Conservation (phyloP, 2,113 vertebrate species). For the Percopsis transmontana region DNA sequence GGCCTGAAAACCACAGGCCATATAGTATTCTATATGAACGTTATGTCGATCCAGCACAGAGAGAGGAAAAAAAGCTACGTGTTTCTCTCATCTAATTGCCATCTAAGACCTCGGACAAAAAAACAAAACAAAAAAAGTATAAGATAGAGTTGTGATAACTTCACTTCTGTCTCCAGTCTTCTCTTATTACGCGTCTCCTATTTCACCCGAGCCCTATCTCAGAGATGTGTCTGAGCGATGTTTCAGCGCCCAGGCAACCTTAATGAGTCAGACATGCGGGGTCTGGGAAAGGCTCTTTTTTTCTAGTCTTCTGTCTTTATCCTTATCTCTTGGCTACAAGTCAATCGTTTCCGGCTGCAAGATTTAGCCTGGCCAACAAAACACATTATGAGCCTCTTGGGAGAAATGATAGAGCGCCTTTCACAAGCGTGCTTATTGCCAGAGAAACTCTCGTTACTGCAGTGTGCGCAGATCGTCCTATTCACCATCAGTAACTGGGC, state of each 20-base stretch:
- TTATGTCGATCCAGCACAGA: no score
- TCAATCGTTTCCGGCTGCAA: conserved; percentile 42
- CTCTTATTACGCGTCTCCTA: conserved; percentile 33
- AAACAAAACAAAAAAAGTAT: conserved; percentile 21
- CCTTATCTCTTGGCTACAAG: conserved; percentile 44
- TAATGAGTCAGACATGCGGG: conserved; percentile 52
- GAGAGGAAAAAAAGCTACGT: conserved; percentile 9
- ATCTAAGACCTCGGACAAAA: conserved; percentile 39
- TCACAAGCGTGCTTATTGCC: conserved; percentile 8
- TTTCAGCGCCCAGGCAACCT: conserved; percentile 34
- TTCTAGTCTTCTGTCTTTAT: conserved; percentile 21
- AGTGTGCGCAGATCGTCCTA: conserved; percentile 12
- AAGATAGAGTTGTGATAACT: conserved; percentile 36
- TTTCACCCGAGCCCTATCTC: conserved; percentile 48
- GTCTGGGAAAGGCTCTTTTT: conserved; percentile 35
- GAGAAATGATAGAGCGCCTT: conserved; percentile 29
- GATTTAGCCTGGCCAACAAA: conserved; percentile 46
- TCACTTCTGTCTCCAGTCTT: conserved; percentile 38
- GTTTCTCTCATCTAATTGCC: conserved; percentile 53
- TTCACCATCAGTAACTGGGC: conserved; percentile 3
- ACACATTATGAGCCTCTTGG: conserved; percentile 30
- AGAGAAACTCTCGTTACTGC: conserved; percentile 1
- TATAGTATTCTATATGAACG: no score
- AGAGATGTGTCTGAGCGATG: conserved; percentile 28
- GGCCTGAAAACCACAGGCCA: conserved; percentile 34